A percentile compares a stretch with the other conserved stretches of the same genome.
Evolutionary conservation across 2,888 invertebrate genomes (phyloP).

Genomic region (Chydorus sphaericus): DNA sequence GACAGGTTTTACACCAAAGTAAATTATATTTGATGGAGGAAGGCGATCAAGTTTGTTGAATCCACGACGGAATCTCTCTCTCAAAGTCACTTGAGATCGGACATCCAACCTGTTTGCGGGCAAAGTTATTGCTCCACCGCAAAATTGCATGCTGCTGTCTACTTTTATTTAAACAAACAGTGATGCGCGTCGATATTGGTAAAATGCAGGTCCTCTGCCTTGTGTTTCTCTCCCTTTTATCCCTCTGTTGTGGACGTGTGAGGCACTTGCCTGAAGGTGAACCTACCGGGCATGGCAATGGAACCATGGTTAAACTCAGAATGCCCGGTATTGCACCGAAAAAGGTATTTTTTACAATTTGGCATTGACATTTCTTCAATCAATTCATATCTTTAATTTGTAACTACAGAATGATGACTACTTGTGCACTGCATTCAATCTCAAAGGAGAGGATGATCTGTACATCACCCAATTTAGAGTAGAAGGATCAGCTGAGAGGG

Average conservation of each 20-base stretch:
- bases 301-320: background rate
- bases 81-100: too few relatives aligned
- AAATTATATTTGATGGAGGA: too few relatives aligned
- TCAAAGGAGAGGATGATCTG: slow-evolving; percentile 24
- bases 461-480: slow-evolving; percentile 29
- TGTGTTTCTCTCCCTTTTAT: background rate
- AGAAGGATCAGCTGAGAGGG: slow-evolving; percentile 35
- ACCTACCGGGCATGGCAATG: background rate
- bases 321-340: slow-evolving; percentile 6
- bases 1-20: too few relatives aligned
- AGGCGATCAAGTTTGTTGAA: too few relatives aligned
- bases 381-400: background rate
- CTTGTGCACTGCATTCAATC: slow-evolving; percentile 29
- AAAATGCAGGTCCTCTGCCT: background rate
- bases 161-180: too few relatives aligned
- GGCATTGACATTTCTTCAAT: background rate
- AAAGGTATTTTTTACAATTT: background rate
- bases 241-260: background rate
- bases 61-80: too few relatives aligned
- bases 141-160: too few relatives aligned
- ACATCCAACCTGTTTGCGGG: too few relatives aligned
- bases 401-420: slow-evolving; percentile 31
- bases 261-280: background rate
- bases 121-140: too few relatives aligned
- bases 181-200: background rate